phyloP scores from a whole-genome alignment of 2,797 vertebrate genomes.

The Pipistrellus pipistrellus region DNA sequence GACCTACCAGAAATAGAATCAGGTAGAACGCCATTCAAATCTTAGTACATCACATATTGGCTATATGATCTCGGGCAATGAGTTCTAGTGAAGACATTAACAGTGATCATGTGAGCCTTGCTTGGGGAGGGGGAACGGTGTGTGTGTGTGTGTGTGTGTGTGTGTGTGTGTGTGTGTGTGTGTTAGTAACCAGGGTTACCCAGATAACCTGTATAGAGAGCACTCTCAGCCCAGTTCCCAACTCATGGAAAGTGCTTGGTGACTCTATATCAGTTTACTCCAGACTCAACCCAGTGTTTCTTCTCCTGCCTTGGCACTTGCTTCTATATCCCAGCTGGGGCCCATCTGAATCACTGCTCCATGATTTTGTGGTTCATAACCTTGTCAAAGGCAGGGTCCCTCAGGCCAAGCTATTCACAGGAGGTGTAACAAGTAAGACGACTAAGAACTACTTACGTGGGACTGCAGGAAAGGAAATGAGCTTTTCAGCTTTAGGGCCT shows the following conservation, averaged over 20 bases:
- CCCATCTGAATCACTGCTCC: background rate
- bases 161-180: background rate
- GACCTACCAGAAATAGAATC: constrained; percentile 22
- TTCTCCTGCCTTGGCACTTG: background rate
- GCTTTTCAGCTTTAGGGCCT: constrained; percentile 55
- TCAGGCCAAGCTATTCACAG: constrained; percentile 28
- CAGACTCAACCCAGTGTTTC: background rate
- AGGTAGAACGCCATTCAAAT: constrained; percentile 27
- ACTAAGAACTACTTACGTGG: background rate
- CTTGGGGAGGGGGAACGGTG: background rate
- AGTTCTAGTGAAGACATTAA: constrained; percentile 13
- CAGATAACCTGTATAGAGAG: background rate
- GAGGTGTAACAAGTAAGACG: background rate
- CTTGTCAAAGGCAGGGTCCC: background rate
- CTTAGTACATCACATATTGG: background rate
- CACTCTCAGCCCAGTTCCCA: background rate
- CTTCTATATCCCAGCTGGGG: background rate
- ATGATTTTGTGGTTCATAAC: background rate
- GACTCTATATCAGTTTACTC: background rate
- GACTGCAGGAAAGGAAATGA: background rate
- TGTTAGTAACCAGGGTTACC: background rate
- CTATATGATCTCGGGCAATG: background rate
- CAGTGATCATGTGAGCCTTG: background rate
- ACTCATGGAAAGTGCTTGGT: background rate
- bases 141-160: background rate